Evolutionary conservation across 1,140 invertebrate species (phyloP).

Genomic region (Orchesella cincta): DNA sequence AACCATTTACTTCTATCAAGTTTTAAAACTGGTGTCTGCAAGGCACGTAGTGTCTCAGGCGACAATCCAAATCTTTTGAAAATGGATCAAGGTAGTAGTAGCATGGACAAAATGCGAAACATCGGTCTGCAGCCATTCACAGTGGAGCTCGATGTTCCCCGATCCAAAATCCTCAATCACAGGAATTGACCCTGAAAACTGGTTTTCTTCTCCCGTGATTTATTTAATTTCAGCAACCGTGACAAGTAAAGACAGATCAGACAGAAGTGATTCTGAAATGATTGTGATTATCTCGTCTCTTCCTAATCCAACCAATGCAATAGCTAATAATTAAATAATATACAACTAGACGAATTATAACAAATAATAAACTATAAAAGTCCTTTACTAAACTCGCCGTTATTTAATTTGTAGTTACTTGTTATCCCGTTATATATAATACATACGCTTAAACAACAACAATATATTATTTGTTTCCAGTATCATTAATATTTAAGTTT

Average conservation of each 20-base stretch:
- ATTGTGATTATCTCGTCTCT: background rate
- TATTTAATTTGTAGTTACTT: no score
- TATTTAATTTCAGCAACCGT: background rate
- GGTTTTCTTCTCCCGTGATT: constrained; percentile 45
- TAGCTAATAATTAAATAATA: no score
- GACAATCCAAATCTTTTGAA: constrained; percentile 26
- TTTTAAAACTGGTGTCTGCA: constrained; percentile 53
- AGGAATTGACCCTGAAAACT: constrained; percentile 45
- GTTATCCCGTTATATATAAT: no score
- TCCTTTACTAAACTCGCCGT: no score
- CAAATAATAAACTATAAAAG: no score
- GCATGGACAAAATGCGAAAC: constrained; percentile 40
- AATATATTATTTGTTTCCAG: no score
- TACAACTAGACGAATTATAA: no score
- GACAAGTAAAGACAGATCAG: background rate
- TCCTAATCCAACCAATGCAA: no score
- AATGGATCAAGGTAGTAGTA: background rate
- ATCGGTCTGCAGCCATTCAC: constrained; percentile 65
- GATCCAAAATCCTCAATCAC: constrained; percentile 80
- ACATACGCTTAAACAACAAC: no score
- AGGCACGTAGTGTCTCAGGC: constrained; percentile 4
- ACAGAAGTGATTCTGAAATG: background rate
- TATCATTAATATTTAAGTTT: no score
- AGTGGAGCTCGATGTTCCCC: constrained; percentile 84
- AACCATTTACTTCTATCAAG: background rate